Conservation (phyloP, 2,888 invertebrate species). For the Panorpa germanica region DNA sequence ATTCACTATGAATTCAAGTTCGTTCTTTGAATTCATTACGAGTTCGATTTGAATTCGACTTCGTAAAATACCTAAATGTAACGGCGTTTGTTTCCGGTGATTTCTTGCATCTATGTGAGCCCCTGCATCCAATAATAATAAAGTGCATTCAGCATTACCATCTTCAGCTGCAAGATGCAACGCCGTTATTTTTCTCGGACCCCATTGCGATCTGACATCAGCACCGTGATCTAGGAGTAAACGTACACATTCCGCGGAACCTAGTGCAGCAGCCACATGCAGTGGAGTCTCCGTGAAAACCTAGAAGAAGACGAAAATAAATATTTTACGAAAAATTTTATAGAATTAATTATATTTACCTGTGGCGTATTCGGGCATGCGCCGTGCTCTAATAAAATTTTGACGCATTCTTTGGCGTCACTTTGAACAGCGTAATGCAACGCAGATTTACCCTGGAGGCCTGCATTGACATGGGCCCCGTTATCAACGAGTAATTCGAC, state of each 20-base stretch:
- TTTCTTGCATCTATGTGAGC: slow-evolving; percentile 61
- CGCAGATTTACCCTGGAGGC: slow-evolving; percentile 48
- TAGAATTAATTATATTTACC: slow-evolving; percentile 22
- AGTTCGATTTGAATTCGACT: not conserved
- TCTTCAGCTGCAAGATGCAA: slow-evolving; percentile 79
- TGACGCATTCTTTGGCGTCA: slow-evolving; percentile 52
- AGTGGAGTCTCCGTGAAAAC: slow-evolving; percentile 71
- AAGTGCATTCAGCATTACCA: slow-evolving; percentile 60
- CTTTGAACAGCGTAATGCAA: slow-evolving; percentile 72
- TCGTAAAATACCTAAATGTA: slow-evolving; percentile 42
- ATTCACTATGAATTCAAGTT: not conserved
- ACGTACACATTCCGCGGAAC: slow-evolving; percentile 46
- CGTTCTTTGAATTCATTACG: not conserved
- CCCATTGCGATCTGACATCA: slow-evolving; percentile 56
- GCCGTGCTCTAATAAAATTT: slow-evolving; percentile 50
- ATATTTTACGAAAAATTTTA: slow-evolving; percentile 3
- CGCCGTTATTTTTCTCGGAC: slow-evolving; percentile 53
- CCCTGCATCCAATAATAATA: slow-evolving; percentile 48
- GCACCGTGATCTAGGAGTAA: slow-evolving; percentile 61
- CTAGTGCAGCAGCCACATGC: slow-evolving; percentile 61
- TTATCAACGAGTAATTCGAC: slow-evolving; percentile 41
- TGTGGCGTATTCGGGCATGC: slow-evolving; percentile 71
- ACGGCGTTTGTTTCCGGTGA: slow-evolving; percentile 57
- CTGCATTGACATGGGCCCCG: slow-evolving; percentile 67
- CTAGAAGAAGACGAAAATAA: slow-evolving; percentile 20